Conservation (phyloP, 2,797 vertebrate genomes). For the Momotus momota region DNA sequence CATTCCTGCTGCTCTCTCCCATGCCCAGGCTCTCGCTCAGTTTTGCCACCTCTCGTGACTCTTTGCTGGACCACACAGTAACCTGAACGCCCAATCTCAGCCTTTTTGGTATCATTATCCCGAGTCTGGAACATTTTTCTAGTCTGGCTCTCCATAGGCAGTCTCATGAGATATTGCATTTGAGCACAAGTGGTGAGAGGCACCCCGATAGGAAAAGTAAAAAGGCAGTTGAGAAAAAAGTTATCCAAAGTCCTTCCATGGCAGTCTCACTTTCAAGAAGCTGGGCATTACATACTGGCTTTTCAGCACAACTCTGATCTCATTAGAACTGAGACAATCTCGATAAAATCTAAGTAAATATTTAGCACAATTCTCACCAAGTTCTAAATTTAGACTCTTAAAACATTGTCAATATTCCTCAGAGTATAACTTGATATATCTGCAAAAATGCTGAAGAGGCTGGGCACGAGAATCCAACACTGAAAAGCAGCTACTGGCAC, state of each 20-base stretch:
- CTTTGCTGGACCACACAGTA: neutral
- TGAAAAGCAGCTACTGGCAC: neutral
- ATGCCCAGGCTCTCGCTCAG: neutral
- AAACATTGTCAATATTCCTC: neutral
- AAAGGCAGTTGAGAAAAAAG: neutral
- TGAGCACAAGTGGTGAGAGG: neutral
- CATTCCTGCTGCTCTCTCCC: neutral
- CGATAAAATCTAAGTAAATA: neutral
- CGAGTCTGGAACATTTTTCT: neutral
- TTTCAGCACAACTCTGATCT: neutral
- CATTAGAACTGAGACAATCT: neutral
- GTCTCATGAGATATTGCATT: neutral
- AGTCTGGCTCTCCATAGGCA: neutral
- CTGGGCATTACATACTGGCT: neutral
- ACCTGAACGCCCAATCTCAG: neutral
- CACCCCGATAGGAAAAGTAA: neutral
- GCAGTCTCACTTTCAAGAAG: neutral
- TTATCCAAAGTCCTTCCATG: accelerated
- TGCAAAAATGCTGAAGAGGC: neutral
- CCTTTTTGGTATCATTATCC: neutral
- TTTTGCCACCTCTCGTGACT: accelerated
- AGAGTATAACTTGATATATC: neutral
- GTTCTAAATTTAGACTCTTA: neutral
- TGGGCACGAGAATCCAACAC: neutral
- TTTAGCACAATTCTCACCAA: neutral